phyloP scores from a whole-genome alignment of 2,113 vertebrate species.

The Gnathonemus echidnorhynchus region DNA sequence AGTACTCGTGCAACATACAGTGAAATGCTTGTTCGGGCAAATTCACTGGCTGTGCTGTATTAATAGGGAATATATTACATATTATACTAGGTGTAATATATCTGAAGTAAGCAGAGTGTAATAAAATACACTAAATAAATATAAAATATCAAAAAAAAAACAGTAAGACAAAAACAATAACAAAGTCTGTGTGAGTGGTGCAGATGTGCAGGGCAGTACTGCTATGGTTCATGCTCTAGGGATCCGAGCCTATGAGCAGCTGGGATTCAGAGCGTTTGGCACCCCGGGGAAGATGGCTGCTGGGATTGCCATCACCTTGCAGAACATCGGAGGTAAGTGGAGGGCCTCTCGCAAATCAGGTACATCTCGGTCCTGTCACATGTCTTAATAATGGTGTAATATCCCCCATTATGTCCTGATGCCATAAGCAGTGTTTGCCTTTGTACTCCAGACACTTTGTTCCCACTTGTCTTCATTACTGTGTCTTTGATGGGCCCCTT shows the following conservation, averaged over 20 bases:
- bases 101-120: neutral
- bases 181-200: neutral
- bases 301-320: constrained; percentile 79
- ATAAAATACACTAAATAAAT: neutral
- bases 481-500: neutral
- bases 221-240: constrained; percentile 41
- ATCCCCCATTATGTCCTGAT: neutral
- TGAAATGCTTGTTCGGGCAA: neutral
- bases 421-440: neutral
- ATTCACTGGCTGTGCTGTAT: neutral
- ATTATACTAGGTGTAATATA: neutral
- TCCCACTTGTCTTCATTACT: neutral
- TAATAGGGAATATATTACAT: neutral
- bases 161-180: neutral
- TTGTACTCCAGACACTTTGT: neutral
- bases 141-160: neutral
- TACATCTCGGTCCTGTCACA: neutral
- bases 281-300: constrained; percentile 85
- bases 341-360: neutral
- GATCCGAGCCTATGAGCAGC: constrained; percentile 85
- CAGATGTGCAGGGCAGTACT: neutral
- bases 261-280: constrained; percentile 85
- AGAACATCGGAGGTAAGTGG: constrained; percentile 84
- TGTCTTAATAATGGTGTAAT: neutral
- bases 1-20: neutral